A percentile compares a stretch with the other conserved stretches of the same genome.
These are phyloP conservation scores for Solea senegalensis DNA, from an alignment of 2,113 vertebrate genomes.

Conservation along the genomic window DNA sequence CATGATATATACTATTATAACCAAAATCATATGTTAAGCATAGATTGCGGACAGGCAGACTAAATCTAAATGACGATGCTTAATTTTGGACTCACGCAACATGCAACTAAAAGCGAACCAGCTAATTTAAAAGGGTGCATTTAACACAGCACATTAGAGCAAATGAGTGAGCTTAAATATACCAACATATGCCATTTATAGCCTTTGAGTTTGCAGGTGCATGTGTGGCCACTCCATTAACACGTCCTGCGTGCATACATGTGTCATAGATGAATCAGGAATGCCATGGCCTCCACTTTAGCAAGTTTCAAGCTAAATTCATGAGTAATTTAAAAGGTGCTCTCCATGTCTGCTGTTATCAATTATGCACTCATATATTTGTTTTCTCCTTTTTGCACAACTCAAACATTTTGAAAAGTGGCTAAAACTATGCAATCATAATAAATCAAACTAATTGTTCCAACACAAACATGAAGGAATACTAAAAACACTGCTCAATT, in stretches of 20 bases:
- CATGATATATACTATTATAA: not conserved
- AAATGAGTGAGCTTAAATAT: conserved; percentile 39
- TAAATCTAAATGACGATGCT: conserved; percentile 38
- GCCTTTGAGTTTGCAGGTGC: conserved; percentile 21
- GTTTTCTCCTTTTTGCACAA: conserved; percentile 20
- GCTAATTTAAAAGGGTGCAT: conserved; percentile 36
- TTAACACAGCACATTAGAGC: conserved; percentile 26
- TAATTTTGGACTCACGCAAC: conserved; percentile 19
- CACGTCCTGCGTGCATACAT: conserved; percentile 18
- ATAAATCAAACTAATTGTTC: not conserved
- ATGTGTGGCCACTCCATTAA: conserved; percentile 1
- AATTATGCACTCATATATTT: conserved; percentile 64
- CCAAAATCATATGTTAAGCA: conserved; percentile 39
- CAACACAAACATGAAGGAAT: not conserved
- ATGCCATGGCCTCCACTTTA: conserved; percentile 44
- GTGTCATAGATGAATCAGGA: conserved; percentile 39
- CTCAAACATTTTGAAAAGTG: conserved; percentile 2
- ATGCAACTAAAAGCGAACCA: conserved; percentile 20
- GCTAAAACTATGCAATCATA: not conserved
- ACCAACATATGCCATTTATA: conserved; percentile 24
- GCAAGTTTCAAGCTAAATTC: conserved; percentile 63
- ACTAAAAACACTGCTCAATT: not conserved
- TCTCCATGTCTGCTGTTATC: conserved; percentile 56
- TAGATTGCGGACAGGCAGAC: conserved; percentile 33
- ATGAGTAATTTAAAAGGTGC: conserved; percentile 72